Evolutionary conservation across 2,113 vertebrate species (phyloP).

Genomic region (Corythoichthys intestinalis): DNA sequence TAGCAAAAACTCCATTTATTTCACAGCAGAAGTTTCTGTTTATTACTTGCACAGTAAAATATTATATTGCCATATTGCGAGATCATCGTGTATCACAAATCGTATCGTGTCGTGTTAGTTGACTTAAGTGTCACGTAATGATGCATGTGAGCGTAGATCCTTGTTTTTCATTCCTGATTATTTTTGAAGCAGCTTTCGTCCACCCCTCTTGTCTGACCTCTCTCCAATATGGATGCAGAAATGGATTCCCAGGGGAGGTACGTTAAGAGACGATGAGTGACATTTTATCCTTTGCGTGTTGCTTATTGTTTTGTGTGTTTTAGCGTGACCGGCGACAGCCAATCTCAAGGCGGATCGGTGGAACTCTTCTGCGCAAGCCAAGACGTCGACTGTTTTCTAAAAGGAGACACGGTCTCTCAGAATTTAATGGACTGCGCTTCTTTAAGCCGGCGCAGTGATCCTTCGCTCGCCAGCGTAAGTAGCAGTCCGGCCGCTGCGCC

Average conservation of each 20-base stretch:
- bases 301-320: background rate
- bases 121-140: background rate
- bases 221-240: conserved; percentile 35
- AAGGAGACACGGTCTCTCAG: conserved; percentile 25
- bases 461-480: background rate
- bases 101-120: background rate
- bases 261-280: background rate
- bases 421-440: conserved; percentile 30
- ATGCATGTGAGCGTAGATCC: background rate
- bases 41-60: too few species aligned
- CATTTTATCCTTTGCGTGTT: background rate
- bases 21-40: too few species aligned
- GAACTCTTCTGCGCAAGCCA: background rate
- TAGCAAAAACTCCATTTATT: too few species aligned
- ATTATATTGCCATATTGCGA: too few species aligned
- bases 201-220: conserved; percentile 24
- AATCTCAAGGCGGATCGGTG: conserved; percentile 17
- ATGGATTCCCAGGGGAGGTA: conserved; percentile 58
- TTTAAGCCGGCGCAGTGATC: conserved; percentile 14
- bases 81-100: too few species aligned
- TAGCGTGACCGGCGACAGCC: conserved; percentile 38
- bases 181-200: conserved; percentile 11
- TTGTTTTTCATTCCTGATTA: background rate
- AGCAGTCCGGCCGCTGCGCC: conserved; percentile 18
- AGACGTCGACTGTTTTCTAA: conserved; percentile 20